Conservation (phyloP, 2,797 vertebrate genomes). For the Peromyscus attwateri region DNA sequence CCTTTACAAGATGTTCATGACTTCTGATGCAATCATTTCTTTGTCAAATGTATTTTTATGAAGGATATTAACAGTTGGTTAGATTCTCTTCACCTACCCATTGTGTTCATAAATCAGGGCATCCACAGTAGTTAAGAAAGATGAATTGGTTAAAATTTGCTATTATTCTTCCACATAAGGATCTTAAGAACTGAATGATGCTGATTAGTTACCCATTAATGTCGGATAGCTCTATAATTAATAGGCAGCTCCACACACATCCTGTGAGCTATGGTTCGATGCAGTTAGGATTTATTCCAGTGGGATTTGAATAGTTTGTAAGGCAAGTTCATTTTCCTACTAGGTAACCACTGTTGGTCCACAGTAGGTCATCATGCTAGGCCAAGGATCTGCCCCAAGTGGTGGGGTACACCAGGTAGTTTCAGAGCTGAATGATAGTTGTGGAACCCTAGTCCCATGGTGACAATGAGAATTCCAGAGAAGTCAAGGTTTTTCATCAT, state of each 20-base stretch:
- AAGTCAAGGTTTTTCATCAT: not conserved
- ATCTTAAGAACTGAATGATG: conserved; percentile 76
- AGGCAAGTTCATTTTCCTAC: not conserved
- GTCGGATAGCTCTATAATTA: conserved; percentile 73
- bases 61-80: conserved; percentile 70
- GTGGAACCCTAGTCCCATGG: not conserved
- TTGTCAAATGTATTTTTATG: conserved; percentile 75
- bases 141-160: conserved; percentile 79
- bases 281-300: conserved; percentile 8
- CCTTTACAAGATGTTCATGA: conserved; percentile 61
- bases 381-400: no score
- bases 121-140: conserved; percentile 85
- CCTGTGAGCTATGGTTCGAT: not conserved
- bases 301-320: conserved; percentile 15
- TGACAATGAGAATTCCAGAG: not conserved
- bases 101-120: conserved; percentile 86
- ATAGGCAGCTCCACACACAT: conserved; percentile 56
- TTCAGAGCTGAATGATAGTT: not conserved
- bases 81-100: conserved; percentile 48
- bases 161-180: conserved; percentile 79
- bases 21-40: conserved; percentile 58
- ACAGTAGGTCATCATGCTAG: not conserved
- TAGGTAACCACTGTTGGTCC: not conserved
- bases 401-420: not conserved
- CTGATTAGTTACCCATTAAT: conserved; percentile 84